phyloP scores from a whole-genome alignment of 2,888 invertebrate species.

The Terebella lapidaria region DNA sequence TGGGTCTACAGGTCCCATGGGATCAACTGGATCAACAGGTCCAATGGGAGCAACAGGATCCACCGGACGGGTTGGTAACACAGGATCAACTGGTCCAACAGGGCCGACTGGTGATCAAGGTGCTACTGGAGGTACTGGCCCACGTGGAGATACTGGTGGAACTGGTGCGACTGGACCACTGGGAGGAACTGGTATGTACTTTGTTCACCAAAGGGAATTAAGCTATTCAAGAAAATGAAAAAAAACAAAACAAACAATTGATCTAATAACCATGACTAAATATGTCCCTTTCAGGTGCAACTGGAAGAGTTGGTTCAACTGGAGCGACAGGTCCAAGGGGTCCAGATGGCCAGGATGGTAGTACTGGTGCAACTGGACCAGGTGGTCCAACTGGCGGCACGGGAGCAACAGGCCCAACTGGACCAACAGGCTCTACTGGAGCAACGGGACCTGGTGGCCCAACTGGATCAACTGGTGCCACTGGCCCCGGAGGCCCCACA shows the following conservation, averaged over 20 bases:
- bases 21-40: neutral
- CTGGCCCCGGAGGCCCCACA: neutral
- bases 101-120: conserved; percentile 17
- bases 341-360: conserved; percentile 8
- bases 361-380: conserved; percentile 6
- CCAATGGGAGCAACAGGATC: conserved; percentile 2
- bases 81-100: conserved; percentile 13
- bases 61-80: conserved; percentile 3
- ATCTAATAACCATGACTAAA: too few species aligned
- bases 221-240: too few species aligned
- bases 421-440: conserved; percentile 4
- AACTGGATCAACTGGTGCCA: neutral
- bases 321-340: conserved; percentile 7
- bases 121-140: neutral
- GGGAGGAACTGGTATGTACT: too few species aligned
- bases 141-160: too few species aligned
- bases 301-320: conserved; percentile 1
- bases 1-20: conserved; percentile 1
- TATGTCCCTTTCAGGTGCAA: neutral
- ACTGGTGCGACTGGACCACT: conserved; percentile 13
- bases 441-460: neutral
- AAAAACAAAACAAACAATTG: too few species aligned
- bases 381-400: neutral
- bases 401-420: neutral
- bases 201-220: too few species aligned